Base-by-base conservation (phyloP, 2,888 invertebrate genomes). In the Philhelius pedissequus region DNA sequence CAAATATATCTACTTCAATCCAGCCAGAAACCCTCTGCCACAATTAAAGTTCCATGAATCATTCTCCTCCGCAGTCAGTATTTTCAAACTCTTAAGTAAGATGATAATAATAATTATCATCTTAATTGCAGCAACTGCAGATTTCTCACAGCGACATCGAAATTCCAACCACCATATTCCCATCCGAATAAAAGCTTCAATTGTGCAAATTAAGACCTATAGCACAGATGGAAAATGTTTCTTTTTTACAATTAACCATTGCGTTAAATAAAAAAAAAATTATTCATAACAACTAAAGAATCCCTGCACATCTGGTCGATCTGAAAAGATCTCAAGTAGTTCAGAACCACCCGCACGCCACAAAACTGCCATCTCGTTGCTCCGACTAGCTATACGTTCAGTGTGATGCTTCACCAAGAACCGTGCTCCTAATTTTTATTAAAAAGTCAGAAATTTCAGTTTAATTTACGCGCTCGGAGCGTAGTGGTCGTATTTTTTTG, bases 271-370 rank as follows among this genome's bases (percentile, higher is more conserved):
- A 58, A 52, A 11, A 25, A 13, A 25, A 22, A 6, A 5, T 13
- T 13, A 7, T 13, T 5, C 22, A n/a, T n/a, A 48, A 48, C 22
- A 25, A 48, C 22, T 8, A 56, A 11, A 11, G 18, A 69, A 38
- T 54, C 45, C 60, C 52, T 70, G 48, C 40, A 68, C 77, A 69
- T 82, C 82, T 82, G 73, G 77, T 32, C 73, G 68, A 76, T 77
- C 73, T 77, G 73, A 82, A 82, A 69, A 82, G 82, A 82, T 77
- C 73, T 82, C 77, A 82, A 82, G 77, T 77, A 25, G 22, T 25
- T 25, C 22, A 13, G 35, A 50, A 69, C 69, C 80, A 70, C 81
- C 76, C 75, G 75, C 81, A 74, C 20, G 60, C 68, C 60, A 58
- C 40, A 62, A 62, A 48, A 50, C 35, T 40, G 60, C 64, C 45